A percentile compares a stretch with the other conserved stretches of the same genome.
phyloP scores from a whole-genome alignment of 37 sponge, comb jelly and placozoan genomes.

The Sycon ciliatum region DNA sequence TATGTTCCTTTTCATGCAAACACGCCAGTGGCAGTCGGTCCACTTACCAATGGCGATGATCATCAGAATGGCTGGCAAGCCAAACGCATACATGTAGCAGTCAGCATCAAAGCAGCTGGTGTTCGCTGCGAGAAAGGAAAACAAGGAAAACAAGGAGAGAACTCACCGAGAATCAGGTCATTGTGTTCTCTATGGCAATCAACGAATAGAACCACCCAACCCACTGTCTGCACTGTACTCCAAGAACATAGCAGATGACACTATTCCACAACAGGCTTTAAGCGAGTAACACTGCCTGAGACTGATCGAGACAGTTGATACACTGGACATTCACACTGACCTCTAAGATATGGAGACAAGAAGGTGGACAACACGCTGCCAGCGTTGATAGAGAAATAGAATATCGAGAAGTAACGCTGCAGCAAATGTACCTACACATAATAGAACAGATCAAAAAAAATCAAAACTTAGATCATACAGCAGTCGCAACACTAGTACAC shows the following conservation, averaged over 20 bases:
- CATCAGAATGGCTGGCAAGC: conserved; percentile 87
- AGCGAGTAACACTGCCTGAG: neutral
- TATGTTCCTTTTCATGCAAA: too few species aligned
- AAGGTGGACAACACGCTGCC: conserved; percentile 86
- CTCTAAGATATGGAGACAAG: conserved; percentile 85
- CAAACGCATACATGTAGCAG: conserved; percentile 89
- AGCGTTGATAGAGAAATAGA: conserved; percentile 97
- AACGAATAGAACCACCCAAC: too few species aligned
- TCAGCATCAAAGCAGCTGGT: conserved; percentile 66
- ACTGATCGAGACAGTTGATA: neutral
- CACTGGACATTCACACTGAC: conserved; percentile 19
- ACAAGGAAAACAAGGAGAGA: neutral
- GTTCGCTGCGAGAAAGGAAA: conserved; percentile 27
- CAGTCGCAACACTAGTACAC: too few species aligned
- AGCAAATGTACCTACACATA: conserved; percentile 21
- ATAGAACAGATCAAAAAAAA: neutral
- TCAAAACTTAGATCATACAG: too few species aligned
- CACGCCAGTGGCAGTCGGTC: too few species aligned
- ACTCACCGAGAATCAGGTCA: too few species aligned
- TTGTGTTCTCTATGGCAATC: too few species aligned
- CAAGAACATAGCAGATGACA: neutral
- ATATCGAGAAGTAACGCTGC: conserved; percentile 78
- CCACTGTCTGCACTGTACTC: too few species aligned
- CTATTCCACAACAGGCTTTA: neutral
- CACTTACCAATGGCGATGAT: conserved; percentile 56